Percentiles rank a stretch among this genome's conserved stretches.
These are phyloP conservation scores for Tachuris rubrigastra DNA, from an alignment of 2,113 vertebrate species.

Conservation along the genomic window DNA sequence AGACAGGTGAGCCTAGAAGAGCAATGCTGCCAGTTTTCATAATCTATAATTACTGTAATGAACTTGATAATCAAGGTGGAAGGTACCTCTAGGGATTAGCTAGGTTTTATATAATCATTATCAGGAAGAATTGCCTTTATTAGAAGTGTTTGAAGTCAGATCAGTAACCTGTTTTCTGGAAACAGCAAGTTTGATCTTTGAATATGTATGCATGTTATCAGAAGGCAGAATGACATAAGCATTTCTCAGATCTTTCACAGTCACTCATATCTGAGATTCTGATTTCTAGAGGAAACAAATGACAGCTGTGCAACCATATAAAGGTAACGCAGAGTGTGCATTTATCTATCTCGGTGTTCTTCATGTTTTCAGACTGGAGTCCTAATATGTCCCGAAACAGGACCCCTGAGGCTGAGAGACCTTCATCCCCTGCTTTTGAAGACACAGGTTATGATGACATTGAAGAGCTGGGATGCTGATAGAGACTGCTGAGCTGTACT, in stretches of 20 bases:
- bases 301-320: background rate
- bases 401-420: background rate
- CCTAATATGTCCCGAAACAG: background rate
- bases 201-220: fast-evolving
- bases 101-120: background rate
- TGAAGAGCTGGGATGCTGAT: background rate
- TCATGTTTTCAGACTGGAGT: slow-evolving; percentile 15
- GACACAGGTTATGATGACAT: background rate
- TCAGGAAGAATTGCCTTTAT: background rate
- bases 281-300: background rate
- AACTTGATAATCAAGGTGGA: background rate
- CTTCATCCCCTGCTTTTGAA: background rate
- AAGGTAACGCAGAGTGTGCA: background rate
- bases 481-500: background rate
- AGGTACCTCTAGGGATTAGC: background rate
- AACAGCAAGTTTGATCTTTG: background rate
- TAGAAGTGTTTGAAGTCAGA: background rate
- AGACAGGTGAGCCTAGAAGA: background rate
- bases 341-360: background rate
- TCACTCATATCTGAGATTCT: background rate
- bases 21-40: background rate
- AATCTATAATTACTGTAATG: background rate
- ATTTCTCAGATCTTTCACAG: background rate
- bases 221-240: background rate
- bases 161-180: background rate